Base-by-base conservation (phyloP, 2,797 vertebrate genomes). In the Cossypha niveicapilla region DNA sequence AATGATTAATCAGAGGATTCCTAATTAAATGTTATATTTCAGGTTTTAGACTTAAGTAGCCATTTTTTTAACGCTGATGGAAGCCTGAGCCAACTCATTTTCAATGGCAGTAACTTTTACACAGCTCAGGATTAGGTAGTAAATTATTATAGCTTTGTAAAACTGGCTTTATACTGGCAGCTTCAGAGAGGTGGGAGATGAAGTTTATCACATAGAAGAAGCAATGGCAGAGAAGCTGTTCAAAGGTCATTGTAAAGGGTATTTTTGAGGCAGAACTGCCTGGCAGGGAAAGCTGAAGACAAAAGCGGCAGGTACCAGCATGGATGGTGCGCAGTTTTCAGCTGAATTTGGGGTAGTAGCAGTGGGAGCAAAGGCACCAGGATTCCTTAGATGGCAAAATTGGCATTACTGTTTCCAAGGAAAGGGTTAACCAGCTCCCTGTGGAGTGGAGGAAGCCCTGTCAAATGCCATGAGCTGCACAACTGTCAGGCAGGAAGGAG, bases 371-470 rank as follows among this genome's bases (percentile, higher is more conserved):
- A 67, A 86, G 58, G 44, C 51, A 30, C 13, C 1, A 1, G 42
- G 21, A 35, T 56, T 58, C 62, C 41, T 66, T 28, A 50, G 63
- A 5, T 50, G n/a, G 56, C 41, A 60, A 48, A 77, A 44, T 0
- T 37, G 16, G 18, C 25, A 7, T 41, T 34, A 2, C 14, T 18
- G 16, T 41, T 5, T 91, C 61, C 56, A 50, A 53, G 63, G 92
- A 94, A 94, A 34, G 95, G 83, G 92, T 94, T 96, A 96, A 94
- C 7, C 23, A 71, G 30, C 51, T 88, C 73, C 51, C 62, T 16
- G 73, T 30, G 54, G 62, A 86, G 65, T 54, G 60, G 65, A 85
- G 84, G 67, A 76, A 83, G 65, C 78, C 61, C 66, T 79, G 93
- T 94, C 54, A 44, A 6, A 68, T 57, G 81, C 88, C 54, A 57